Conservation (phyloP, 2,113 vertebrate species). For the Ursus arctos region DNA sequence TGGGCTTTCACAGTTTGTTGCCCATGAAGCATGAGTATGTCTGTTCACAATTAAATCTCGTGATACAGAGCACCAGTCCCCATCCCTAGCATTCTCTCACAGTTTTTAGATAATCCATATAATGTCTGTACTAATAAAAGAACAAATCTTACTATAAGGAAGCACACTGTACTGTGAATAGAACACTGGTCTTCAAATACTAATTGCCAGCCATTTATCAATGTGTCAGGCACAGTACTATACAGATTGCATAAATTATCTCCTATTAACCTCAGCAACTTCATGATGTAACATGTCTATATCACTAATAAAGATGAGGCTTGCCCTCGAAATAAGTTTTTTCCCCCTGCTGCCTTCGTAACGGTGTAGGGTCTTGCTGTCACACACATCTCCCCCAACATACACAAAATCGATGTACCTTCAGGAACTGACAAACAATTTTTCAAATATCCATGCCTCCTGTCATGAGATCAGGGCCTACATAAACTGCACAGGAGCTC, state of each 20-base stretch:
- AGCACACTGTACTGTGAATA: not conserved
- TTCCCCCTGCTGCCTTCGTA: not conserved
- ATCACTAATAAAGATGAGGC: slow-evolving; percentile 40
- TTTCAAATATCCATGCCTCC: not conserved
- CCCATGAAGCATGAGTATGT: slow-evolving; percentile 54
- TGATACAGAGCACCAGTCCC: not conserved
- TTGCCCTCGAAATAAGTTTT: not conserved
- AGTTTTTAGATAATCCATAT: slow-evolving; percentile 53
- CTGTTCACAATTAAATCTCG: slow-evolving; percentile 53
- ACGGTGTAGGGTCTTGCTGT: not conserved
- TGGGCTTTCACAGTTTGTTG: slow-evolving; percentile 48
- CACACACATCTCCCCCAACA: not conserved
- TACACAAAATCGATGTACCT: not conserved
- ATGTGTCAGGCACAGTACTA: slow-evolving; percentile 26
- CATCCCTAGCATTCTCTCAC: not conserved
- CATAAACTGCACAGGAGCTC: not conserved
- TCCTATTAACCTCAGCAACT: slow-evolving; percentile 63
- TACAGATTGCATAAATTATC: slow-evolving; percentile 72
- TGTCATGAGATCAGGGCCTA: not conserved
- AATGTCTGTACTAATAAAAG: slow-evolving; percentile 63
- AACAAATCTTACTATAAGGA: slow-evolving; percentile 1
- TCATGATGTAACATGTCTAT: not conserved
- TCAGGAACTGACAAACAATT: not conserved
- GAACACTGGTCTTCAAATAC: slow-evolving; percentile 39
- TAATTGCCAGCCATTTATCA: slow-evolving; percentile 75